Evolutionary conservation across 1,140 invertebrate species (phyloP).

Genomic region (Cylas formicarius): DNA sequence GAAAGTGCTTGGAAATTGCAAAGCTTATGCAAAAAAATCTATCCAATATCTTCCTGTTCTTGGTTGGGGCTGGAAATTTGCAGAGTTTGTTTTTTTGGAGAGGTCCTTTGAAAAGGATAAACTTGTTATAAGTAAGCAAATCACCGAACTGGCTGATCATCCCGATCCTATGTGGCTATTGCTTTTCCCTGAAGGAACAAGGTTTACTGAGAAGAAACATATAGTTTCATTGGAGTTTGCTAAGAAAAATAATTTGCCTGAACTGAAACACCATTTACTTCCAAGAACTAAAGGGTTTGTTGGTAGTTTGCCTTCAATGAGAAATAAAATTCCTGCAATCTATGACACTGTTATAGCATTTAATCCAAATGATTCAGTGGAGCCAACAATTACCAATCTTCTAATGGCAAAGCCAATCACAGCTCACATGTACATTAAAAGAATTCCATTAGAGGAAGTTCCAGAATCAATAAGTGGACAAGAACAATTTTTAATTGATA

Average conservation of each 20-base stretch:
- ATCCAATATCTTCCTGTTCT: constrained; percentile 87
- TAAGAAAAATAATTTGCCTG: constrained; percentile 72
- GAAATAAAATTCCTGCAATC: constrained; percentile 71
- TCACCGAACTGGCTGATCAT: constrained; percentile 77
- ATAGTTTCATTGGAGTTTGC: constrained; percentile 83
- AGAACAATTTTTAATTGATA: constrained; percentile 71
- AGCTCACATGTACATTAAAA: constrained; percentile 71
- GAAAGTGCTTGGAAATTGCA: constrained; percentile 80
- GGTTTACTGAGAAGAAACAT: constrained; percentile 84
- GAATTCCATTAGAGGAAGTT: constrained; percentile 73
- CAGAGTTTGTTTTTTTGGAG: constrained; percentile 87
- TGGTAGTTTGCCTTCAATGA: constrained; percentile 63
- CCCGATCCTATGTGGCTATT: constrained; percentile 82
- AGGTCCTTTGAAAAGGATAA: constrained; percentile 87
- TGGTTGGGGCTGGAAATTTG: constrained; percentile 93
- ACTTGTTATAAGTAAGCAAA: constrained; percentile 69
- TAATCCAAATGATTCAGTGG: constrained; percentile 53
- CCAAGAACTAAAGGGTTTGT: constrained; percentile 91
- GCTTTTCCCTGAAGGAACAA: constrained; percentile 90
- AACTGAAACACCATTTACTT: constrained; percentile 82
- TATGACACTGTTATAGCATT: constrained; percentile 82
- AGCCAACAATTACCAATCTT: constrained; percentile 74
- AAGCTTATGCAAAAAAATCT: constrained; percentile 90
- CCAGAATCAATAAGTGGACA: constrained; percentile 72
- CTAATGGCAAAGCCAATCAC: constrained; percentile 68